These are phyloP conservation scores for Nixonia krombeini DNA, from an alignment of 1,140 invertebrate species.

Conservation along the genomic window DNA sequence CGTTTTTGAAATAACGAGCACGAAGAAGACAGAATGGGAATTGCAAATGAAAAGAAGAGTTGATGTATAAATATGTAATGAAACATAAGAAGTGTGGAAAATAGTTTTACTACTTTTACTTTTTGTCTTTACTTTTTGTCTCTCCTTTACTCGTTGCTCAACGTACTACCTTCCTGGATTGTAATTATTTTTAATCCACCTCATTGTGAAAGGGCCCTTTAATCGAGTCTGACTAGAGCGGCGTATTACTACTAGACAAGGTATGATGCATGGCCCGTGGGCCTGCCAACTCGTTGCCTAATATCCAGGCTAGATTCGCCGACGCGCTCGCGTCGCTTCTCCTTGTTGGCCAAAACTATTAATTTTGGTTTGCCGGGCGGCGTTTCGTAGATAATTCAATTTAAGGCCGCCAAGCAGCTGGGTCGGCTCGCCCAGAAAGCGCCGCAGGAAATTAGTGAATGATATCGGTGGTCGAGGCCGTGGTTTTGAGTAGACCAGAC, in stretches of 20 bases:
- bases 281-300: conserved; percentile 56
- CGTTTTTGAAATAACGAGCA: no score
- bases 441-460: conserved; percentile 45
- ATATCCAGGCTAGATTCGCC: conserved; percentile 50
- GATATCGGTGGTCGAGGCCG: conserved; percentile 34
- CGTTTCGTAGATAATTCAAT: conserved; percentile 57
- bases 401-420: conserved; percentile 32
- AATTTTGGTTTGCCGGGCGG: conserved; percentile 59
- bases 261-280: conserved; percentile 54
- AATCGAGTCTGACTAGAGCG: conserved; percentile 53
- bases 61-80: no score
- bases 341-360: conserved; percentile 61
- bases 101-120: no score
- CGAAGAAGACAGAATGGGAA: no score
- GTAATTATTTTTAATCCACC: no score
- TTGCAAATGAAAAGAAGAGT: no score
- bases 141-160: no score
- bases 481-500: conserved; percentile 18
- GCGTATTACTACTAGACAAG: conserved; percentile 58
- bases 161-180: no score
- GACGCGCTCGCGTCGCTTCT: conserved; percentile 36
- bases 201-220: no score
- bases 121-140: no score
- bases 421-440: conserved; percentile 32
- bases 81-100: no score